Conservation (phyloP, 2,113 vertebrate genomes). For the Trachemys scripta region DNA sequence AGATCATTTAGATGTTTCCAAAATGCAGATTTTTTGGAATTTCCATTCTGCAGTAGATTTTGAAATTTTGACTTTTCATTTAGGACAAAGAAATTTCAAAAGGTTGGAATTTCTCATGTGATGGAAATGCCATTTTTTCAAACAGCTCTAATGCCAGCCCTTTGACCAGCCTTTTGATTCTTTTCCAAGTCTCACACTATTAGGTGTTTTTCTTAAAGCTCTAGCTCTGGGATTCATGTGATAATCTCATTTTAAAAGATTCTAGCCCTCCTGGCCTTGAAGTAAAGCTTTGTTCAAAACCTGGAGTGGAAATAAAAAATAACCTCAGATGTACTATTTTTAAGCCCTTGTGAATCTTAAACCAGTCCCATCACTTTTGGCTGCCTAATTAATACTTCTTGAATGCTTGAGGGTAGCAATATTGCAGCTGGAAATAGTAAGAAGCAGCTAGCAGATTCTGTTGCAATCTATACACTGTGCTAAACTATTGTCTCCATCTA, state of each 20-base stretch:
- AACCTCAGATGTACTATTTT: background rate
- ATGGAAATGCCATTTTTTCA: background rate
- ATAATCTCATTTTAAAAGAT: background rate
- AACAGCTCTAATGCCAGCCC: background rate
- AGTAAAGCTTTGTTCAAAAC: background rate
- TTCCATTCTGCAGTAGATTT: background rate
- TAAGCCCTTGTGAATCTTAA: background rate
- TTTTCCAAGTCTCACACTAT: background rate
- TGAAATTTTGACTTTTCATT: background rate
- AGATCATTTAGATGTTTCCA: background rate
- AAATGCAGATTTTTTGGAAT: background rate
- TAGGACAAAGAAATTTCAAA: background rate
- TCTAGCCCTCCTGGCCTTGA: background rate
- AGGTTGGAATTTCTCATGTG: background rate
- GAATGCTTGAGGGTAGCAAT: background rate
- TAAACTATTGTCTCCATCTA: background rate
- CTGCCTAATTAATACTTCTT: background rate
- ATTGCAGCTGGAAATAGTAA: background rate
- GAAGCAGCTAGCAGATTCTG: background rate
- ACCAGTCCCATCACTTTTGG: background rate
- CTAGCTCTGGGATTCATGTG: background rate
- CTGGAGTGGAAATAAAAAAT: background rate
- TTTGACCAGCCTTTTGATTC: background rate
- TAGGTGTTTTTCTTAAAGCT: background rate
- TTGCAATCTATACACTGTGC: background rate